Percentiles rank a stretch among this genome's conserved stretches.
Conservation (phyloP, 37 sponge, comb jelly and placozoan genomes). For the Geodia barretti region DNA sequence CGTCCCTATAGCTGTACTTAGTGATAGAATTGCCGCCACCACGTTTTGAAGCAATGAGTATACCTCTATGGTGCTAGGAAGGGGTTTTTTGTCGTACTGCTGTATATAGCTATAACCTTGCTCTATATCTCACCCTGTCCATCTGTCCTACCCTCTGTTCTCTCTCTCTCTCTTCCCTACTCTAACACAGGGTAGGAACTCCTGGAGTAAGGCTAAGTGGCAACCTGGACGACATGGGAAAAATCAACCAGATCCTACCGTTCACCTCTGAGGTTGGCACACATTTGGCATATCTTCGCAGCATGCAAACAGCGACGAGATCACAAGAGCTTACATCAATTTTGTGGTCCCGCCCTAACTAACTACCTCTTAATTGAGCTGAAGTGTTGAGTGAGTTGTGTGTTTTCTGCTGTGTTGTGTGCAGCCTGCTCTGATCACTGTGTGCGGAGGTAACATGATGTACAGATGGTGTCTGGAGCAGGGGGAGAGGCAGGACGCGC, state of each 20-base stretch:
- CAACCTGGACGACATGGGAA: conserved; percentile 51
- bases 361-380: no score
- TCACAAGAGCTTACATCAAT: no score
- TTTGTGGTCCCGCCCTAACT: no score
- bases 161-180: not conserved
- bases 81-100: no score
- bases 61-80: no score
- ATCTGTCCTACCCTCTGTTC: not conserved
- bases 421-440: conserved; percentile 59
- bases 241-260: conserved; percentile 75
- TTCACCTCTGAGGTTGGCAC: conserved; percentile 55
- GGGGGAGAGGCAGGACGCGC: conserved; percentile 15
- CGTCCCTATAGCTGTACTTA: no score
- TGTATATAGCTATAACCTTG: no score
- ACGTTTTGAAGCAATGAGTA: no score
- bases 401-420: not conserved
- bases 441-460: conserved; percentile 64
- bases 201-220: conserved; percentile 76
- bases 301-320: no score
- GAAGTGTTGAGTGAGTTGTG: not conserved
- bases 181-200: conserved; percentile 57
- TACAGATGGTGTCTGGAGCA: conserved; percentile 65
- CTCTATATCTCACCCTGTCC: not conserved
- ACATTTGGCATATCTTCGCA: no score
- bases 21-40: no score